Percentiles rank a stretch among this genome's conserved stretches.
phyloP scores from a whole-genome alignment of 2,113 vertebrate species.

The Scomber scombrus region DNA sequence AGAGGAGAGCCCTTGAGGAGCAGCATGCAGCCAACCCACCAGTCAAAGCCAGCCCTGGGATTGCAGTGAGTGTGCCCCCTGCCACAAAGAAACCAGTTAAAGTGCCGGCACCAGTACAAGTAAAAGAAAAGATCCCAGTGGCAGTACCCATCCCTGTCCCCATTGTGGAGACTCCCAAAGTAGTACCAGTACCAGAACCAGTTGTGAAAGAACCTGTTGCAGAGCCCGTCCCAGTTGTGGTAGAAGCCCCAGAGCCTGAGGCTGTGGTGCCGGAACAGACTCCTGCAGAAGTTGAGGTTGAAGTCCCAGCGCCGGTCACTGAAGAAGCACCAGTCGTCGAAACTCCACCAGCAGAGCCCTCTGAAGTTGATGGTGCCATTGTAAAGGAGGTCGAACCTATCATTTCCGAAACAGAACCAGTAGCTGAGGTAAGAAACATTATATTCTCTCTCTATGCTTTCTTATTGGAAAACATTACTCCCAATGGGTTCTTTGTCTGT shows the following conservation, averaged over 20 bases:
- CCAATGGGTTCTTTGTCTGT: not conserved
- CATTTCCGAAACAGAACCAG: conserved; percentile 61
- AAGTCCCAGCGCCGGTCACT: conserved; percentile 8
- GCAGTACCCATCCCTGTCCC: conserved; percentile 34
- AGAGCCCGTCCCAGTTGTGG: conserved; percentile 34
- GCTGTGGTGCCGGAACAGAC: conserved; percentile 30
- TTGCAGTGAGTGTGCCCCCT: conserved; percentile 66
- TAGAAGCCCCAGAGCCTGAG: conserved; percentile 23
- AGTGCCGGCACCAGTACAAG: not conserved
- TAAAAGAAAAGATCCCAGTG: conserved; percentile 30
- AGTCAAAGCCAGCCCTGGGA: conserved; percentile 65
- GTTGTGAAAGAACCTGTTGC: conserved; percentile 36
- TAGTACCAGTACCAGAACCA: conserved; percentile 52
- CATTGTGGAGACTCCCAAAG: conserved; percentile 34
- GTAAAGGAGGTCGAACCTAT: conserved; percentile 39
- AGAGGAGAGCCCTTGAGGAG: conserved; percentile 76
- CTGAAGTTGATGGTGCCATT: conserved; percentile 18
- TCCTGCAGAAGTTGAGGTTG: conserved; percentile 37
- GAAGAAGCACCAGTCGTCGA: conserved; percentile 32
- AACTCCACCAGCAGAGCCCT: conserved; percentile 16
- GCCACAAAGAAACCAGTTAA: conserved; percentile 46
- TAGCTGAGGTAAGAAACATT: conserved; percentile 55
- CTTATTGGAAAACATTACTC: no score
- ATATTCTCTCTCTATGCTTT: not conserved
- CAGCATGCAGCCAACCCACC: conserved; percentile 54